Percentiles rank a stretch among this genome's conserved stretches.
These are phyloP conservation scores for Myopa tessellatipennis DNA, from an alignment of 2,888 invertebrate species.

Conservation along the genomic window DNA sequence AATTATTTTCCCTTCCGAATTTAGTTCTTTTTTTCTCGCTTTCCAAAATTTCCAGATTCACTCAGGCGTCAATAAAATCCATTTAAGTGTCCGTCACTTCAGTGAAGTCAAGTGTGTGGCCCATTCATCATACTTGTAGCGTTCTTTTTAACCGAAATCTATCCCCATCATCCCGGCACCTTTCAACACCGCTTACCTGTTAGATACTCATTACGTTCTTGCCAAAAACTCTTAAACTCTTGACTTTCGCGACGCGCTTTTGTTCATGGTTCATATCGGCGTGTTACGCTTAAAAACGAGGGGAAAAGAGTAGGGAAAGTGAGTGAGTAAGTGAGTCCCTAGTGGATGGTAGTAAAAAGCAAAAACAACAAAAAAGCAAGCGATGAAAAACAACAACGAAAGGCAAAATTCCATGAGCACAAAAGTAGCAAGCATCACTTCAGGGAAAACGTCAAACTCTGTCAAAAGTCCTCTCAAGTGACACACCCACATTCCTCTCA, in stretches of 20 bases:
- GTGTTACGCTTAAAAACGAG: constrained; percentile 30
- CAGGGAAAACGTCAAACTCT: background rate
- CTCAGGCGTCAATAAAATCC: constrained; percentile 19
- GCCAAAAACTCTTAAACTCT: constrained; percentile 8
- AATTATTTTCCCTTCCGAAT: background rate
- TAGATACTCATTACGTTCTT: constrained; percentile 19
- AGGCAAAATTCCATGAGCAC: background rate
- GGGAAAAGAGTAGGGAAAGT: background rate
- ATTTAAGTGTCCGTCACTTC: constrained; percentile 31
- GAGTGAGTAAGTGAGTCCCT: background rate
- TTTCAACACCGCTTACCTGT: background rate
- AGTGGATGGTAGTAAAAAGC: background rate
- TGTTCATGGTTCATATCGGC: constrained; percentile 12
- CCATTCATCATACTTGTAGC: constrained; percentile 29
- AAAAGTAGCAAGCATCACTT: constrained; percentile 10
- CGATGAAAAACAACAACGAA: constrained; percentile 18
- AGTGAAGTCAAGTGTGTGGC: constrained; percentile 20
- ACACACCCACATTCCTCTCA: background rate
- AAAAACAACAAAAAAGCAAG: background rate
- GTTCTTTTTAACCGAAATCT: background rate
- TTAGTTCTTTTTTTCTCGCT: background rate
- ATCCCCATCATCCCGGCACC: background rate
- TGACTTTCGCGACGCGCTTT: constrained; percentile 18
- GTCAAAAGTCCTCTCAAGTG: constrained; percentile 1
- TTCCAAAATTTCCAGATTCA: background rate